Evolutionary conservation across 1,140 invertebrate species (phyloP), one percentile per base, ranked within the genome.

Genomic region (Papilio machaon): DNA sequence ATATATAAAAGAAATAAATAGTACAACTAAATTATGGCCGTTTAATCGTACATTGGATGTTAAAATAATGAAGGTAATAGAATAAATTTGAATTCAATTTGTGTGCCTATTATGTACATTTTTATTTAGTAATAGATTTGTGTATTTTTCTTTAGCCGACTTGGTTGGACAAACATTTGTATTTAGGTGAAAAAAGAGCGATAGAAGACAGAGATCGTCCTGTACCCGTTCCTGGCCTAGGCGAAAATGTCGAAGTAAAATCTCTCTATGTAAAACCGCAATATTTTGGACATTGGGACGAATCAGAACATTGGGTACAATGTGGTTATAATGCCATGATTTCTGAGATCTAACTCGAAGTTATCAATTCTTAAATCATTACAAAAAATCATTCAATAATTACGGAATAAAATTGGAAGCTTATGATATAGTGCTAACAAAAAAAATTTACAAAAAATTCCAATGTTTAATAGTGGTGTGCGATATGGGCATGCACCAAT

Each of bases 151-250:
- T 76, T 84, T 77, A 46, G 58, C 52, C 73, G 13, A 17, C n/a
- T n/a, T 95, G 95, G 95, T 89, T 85, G 0, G 93, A 95, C 81
- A 91, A 91, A 82, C 85, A 93, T 85, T 82, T 95, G 54, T 95
- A 91, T 86, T 82, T 95, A 73, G 94, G 94, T 54, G 79, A 84
- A 13, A 83, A 82, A 70, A 84, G 88, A 76, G 82, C 86, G 49
- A 54, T 15, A 35, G 87, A 88, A 79, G 87, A 89, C 77, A 78
- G 78, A 52, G 38, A 73, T n/a, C 76, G 84, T 8, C 88, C 88
- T 43, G 73, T 82, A 70, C 85, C 88, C 23, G 77, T 87, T 1
- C 84, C 85, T 30, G 87, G 87, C 11, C 58, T 89, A 15, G 86
- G 83, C 0, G 67, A 43, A 10, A 75, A 83, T 11, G 84, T 86